These are phyloP conservation scores for Drosophila quasianomalipes DNA, from an alignment of 2,888 invertebrate genomes.

Conservation along the genomic window DNA sequence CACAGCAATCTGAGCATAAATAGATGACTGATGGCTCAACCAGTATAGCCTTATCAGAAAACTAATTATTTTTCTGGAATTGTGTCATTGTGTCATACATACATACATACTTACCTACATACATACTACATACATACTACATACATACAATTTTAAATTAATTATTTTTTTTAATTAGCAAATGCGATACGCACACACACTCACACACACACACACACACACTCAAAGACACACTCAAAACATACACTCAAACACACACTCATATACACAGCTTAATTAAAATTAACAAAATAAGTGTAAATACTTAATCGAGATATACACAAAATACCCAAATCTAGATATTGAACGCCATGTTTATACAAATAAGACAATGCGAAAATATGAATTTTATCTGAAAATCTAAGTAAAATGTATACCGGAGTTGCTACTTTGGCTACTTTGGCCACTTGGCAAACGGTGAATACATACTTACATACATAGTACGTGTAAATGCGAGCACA, in stretches of 20 bases:
- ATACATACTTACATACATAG: conserved; percentile 19
- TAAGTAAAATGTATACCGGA: conserved; percentile 16
- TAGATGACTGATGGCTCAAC: conserved; percentile 34
- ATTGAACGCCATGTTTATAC: conserved; percentile 25
- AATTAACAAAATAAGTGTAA: conserved; percentile 25
- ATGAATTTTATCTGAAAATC: conserved; percentile 25
- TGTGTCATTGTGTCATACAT: conserved; percentile 35
- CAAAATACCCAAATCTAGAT: conserved; percentile 16
- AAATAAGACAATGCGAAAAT: conserved; percentile 28
- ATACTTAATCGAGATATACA: conserved; percentile 32
- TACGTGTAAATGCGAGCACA: not conserved
- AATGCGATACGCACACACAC: conserved; percentile 51
- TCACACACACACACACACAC: conserved; percentile 1
- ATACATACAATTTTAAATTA: conserved; percentile 7
- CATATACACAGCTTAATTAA: conserved; percentile 13
- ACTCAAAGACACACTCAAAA: not conserved
- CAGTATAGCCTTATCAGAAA: conserved; percentile 34
- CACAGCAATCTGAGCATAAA: conserved; percentile 44
- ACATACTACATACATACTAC: not conserved
- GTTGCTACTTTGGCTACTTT: not conserved
- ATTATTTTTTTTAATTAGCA: conserved; percentile 38
- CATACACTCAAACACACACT: not conserved
- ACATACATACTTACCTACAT: not conserved
- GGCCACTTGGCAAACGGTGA: conserved; percentile 11
- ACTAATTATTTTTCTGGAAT: conserved; percentile 28